These are phyloP conservation scores for Stegodyphus mimosarum DNA, from an alignment of 1,140 invertebrate species.

Conservation along the genomic window DNA sequence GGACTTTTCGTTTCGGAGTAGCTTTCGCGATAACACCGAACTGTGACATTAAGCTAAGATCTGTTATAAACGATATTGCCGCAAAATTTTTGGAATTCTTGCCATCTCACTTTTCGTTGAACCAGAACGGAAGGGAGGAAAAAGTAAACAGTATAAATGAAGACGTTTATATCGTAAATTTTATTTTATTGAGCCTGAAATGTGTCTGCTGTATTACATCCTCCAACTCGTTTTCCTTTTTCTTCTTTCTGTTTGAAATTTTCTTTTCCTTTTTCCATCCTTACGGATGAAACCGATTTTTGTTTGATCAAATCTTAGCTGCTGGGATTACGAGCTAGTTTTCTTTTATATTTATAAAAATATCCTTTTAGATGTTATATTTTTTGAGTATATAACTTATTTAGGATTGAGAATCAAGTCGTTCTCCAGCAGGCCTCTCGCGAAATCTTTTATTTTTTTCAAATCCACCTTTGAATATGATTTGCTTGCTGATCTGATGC, in stretches of 20 bases:
- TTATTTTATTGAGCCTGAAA: slow-evolving; percentile 46
- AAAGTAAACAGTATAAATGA: slow-evolving; percentile 58
- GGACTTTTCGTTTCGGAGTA: slow-evolving; percentile 1
- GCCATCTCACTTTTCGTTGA: not conserved
- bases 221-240: not conserved
- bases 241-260: not conserved
- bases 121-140: not conserved
- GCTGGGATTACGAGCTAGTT: too few relatives aligned
- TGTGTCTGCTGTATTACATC: slow-evolving; percentile 38
- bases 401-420: too few relatives aligned
- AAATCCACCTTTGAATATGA: too few relatives aligned
- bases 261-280: too few relatives aligned
- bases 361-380: too few relatives aligned
- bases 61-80: slow-evolving; percentile 45
- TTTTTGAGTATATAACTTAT: too few relatives aligned
- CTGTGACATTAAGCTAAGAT: slow-evolving; percentile 46
- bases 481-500: too few relatives aligned
- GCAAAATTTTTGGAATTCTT: not conserved
- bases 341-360: too few relatives aligned
- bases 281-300: too few relatives aligned
- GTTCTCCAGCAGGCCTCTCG: too few relatives aligned
- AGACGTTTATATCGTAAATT: slow-evolving; percentile 55
- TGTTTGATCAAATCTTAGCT: too few relatives aligned
- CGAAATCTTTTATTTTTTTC: too few relatives aligned
- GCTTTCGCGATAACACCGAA: slow-evolving; percentile 4